These are phyloP conservation scores for Gadopsis bispinosus DNA, from an alignment of 2,797 vertebrate species.

Conservation along the genomic window DNA sequence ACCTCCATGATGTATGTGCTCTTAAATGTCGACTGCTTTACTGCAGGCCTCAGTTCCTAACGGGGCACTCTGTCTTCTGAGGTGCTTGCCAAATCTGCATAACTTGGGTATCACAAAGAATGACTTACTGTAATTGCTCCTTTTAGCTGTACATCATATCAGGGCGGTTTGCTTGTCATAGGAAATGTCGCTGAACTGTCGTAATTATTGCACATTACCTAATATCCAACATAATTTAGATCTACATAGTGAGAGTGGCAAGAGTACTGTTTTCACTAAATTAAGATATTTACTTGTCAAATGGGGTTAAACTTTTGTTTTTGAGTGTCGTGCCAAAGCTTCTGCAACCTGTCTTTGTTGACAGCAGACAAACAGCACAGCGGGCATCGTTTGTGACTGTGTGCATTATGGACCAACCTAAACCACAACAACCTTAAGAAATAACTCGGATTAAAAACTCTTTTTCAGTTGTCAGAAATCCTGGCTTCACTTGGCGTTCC, in stretches of 20 bases:
- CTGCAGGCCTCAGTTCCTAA: slow-evolving; percentile 31
- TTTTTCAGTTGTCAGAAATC: not conserved
- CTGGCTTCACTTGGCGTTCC: not conserved
- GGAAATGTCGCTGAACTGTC: slow-evolving; percentile 36
- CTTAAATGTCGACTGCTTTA: slow-evolving; percentile 58
- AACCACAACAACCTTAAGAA: slow-evolving; percentile 1
- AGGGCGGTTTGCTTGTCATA: slow-evolving; percentile 33
- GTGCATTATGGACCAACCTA: not conserved
- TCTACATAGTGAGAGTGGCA: slow-evolving; percentile 1
- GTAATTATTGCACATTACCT: slow-evolving; percentile 38
- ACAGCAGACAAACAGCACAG: not conserved
- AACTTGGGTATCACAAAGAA: slow-evolving; percentile 40
- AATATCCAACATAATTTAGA: slow-evolving; percentile 28
- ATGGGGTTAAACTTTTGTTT: slow-evolving; percentile 8
- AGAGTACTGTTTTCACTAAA: slow-evolving; percentile 1
- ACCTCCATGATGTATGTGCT: slow-evolving; percentile 51
- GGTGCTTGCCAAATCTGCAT: slow-evolving; percentile 57
- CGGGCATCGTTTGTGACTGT: slow-evolving; percentile 5
- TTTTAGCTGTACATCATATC: slow-evolving; percentile 40
- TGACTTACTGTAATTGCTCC: slow-evolving; percentile 42
- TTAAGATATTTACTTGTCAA: slow-evolving; percentile 22
- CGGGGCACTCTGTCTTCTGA: slow-evolving; percentile 41
- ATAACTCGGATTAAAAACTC: not conserved
- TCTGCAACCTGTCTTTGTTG: slow-evolving; percentile 4
- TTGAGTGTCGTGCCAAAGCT: not conserved